These are phyloP conservation scores for Trimorus sp. DNA, from an alignment of 2,888 invertebrate genomes.

Conservation along the genomic window DNA sequence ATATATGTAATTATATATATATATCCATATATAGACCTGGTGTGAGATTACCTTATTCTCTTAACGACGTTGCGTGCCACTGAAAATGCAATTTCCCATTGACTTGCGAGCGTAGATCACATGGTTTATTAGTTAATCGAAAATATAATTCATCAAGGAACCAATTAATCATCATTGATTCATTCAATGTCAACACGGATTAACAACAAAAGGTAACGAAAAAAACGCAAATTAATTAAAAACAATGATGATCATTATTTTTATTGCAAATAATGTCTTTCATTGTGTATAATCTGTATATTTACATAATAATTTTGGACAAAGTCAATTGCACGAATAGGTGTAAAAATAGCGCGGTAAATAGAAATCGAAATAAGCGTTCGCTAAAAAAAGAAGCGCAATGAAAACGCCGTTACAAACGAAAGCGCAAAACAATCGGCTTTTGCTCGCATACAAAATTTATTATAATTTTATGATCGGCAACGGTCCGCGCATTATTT, in stretches of 20 bases:
- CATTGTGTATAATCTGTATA: constrained; percentile 50
- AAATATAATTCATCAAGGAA: too few relatives aligned
- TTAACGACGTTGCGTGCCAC: constrained; percentile 73
- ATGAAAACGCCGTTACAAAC: constrained; percentile 20
- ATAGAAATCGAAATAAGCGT: too few relatives aligned
- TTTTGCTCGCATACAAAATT: constrained; percentile 28
- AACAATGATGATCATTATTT: constrained; percentile 38
- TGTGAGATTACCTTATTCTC: constrained; percentile 75
- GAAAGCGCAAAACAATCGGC: constrained; percentile 4
- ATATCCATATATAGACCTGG: constrained; percentile 70
- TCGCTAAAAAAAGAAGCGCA: background rate
- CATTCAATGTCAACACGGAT: too few relatives aligned
- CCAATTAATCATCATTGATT: too few relatives aligned
- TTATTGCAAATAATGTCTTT: constrained; percentile 53
- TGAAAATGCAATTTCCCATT: constrained; percentile 79
- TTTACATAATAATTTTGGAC: constrained; percentile 38
- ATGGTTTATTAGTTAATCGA: too few relatives aligned
- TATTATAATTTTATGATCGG: constrained; percentile 30
- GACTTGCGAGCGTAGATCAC: background rate
- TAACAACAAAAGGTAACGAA: background rate
- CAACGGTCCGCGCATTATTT: constrained; percentile 44
- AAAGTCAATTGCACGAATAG: constrained; percentile 61
- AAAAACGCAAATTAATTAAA: constrained; percentile 38
- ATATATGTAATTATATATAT: too few relatives aligned
- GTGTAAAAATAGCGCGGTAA: constrained; percentile 29